Base-by-base conservation (phyloP, 2,888 invertebrate species). In the Fissipunctia ypsillon region DNA sequence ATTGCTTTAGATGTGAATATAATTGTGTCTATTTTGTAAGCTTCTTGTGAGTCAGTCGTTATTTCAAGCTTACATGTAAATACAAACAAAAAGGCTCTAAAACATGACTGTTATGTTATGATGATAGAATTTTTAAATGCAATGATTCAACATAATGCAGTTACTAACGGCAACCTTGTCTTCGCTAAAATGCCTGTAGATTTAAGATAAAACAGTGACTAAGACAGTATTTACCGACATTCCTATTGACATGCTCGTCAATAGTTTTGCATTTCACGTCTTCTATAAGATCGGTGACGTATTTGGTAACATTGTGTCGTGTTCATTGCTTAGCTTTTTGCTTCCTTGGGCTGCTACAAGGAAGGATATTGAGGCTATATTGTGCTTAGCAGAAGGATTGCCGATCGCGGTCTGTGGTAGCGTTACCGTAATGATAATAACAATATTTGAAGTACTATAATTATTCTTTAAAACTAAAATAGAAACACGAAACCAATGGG, bases 1-100 rank as follows among this genome's bases (percentile, higher is more conserved):
- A 67, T 80, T 83, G 73, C 74, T 83, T 83, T 65, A 72, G 80
- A 83, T 76, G 72, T 57, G 73, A 85, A 83, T 73, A 85, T 85
- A 80, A 85, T 76, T 76, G 76, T 70, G 69, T 76, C 66, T 85
- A 83, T 69, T 85, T 85, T 69, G 79, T 68, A 57, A 75, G 70
- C 35, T 48, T 56, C 72, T 73, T 45, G 64, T 83, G 72, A 85
- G 31, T 85, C 85, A 85, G 65, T 28, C 14, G 41, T 61, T 57
- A 71, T 80, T 78, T 57, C 28, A 38, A 54, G 28, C 35, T 31
- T 31, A 64, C 31, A 38, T 59, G 35, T 66, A 66, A 73, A 79
- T 57, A 69, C 31, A 56, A 68, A 76, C 68, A 81, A 75, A 80
- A 76, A 43, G 25, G 6, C 10, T 61, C 19, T 66, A 31, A 57